Evolutionary conservation across 2,797 vertebrate genomes (phyloP), one percentile per base, ranked within the genome.

Genomic region (Enteromius treurensis): DNA sequence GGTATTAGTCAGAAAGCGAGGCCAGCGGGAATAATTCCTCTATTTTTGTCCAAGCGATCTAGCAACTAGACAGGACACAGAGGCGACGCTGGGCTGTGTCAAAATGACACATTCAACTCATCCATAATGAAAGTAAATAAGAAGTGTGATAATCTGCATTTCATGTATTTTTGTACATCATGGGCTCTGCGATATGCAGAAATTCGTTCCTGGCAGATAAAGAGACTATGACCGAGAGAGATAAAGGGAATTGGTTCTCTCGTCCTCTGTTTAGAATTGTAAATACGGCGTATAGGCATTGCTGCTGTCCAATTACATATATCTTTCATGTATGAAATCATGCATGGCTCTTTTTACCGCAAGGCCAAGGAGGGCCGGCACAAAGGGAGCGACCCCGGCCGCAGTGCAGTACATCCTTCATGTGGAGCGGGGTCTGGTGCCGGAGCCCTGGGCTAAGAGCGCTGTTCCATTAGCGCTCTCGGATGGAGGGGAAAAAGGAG

Each of bases 251-350:
- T 91, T 90, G 87, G 79, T 89, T 92, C 90, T 86, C 91, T 85
- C 83, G 40, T 88, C 84, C 86, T 93, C 93, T 94, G 92, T 93
- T 94, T 94, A 92, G 93, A 95, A 95, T 94, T 95, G 92, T 94
- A 95, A 94, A 95, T 94, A 91, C 65, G 90, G 91, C 84, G 89
- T 91, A 94, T 91, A 90, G 93, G 90, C 91, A 67, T 58, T 83
- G 88, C 90, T 89, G 91, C 92, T 91, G 94, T 95, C 94, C 94
- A 95, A 95, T 95, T 95, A 95, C 94, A 95, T 94, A 94, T 92
- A 94, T 94, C 93, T 95, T 94, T 94, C 95, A 94, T 94, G 92
- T 95, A 93, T 94, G 92, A 95, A 95, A 94, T 95, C 94, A 94
- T 95, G 94, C 93, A 92, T 94, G 93, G 86, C 86, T 89, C 86